Evolutionary conservation across 2,888 invertebrate species (phyloP).

Genomic region (Phrixothrix hirtus): DNA sequence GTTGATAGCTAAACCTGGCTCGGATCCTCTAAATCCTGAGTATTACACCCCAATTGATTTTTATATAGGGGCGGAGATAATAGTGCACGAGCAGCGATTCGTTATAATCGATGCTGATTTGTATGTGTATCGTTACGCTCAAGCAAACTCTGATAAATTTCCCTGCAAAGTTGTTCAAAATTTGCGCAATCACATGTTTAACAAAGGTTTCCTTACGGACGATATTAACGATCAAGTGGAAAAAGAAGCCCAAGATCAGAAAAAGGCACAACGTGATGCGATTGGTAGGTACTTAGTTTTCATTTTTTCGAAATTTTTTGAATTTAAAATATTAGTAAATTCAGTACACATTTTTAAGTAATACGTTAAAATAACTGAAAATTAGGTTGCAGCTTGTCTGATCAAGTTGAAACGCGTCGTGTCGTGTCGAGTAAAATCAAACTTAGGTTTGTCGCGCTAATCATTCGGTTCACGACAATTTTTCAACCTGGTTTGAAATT

Average conservation of each 20-base stretch:
- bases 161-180: slow-evolving; percentile 67
- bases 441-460: too few relatives aligned
- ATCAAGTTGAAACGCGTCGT: too few relatives aligned
- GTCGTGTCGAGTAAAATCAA: too few relatives aligned
- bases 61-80: slow-evolving; percentile 73
- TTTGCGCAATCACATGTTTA: slow-evolving; percentile 68
- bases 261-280: slow-evolving; percentile 45
- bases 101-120: slow-evolving; percentile 75
- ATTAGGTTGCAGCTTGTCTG: too few relatives aligned
- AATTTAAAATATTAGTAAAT: too few relatives aligned
- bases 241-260: slow-evolving; percentile 46
- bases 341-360: too few relatives aligned
- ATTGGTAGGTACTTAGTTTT: slow-evolving; percentile 40
- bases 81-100: slow-evolving; percentile 76
- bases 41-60: slow-evolving; percentile 81
- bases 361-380: too few relatives aligned
- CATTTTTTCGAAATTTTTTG: too few relatives aligned
- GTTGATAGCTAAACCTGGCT: slow-evolving; percentile 69
- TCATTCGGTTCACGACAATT: too few relatives aligned
- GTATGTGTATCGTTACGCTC: slow-evolving; percentile 77
- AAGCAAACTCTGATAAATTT: slow-evolving; percentile 73
- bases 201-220: slow-evolving; percentile 65
- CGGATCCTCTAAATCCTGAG: slow-evolving; percentile 69
- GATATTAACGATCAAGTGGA: slow-evolving; percentile 58
- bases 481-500: too few relatives aligned